phyloP scores from a whole-genome alignment of 64 coral and sea anemone species.

The Montipora capricornis region DNA sequence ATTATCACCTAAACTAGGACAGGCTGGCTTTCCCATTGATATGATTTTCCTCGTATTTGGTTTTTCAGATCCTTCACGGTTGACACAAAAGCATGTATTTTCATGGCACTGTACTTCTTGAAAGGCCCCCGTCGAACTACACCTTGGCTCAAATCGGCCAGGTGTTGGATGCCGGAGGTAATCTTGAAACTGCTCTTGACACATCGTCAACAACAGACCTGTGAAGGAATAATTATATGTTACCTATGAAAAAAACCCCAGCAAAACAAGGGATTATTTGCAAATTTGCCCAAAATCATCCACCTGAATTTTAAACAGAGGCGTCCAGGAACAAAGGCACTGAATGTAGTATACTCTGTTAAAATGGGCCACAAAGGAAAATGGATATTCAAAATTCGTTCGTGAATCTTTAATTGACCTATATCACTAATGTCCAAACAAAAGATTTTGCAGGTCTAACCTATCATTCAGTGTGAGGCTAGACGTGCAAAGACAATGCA shows the following conservation, averaged over 20 bases:
- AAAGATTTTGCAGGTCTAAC: too few relatives aligned
- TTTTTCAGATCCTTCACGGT: constrained; percentile 67
- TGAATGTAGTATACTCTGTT: too few relatives aligned
- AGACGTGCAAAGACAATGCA: too few relatives aligned
- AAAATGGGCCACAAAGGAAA: too few relatives aligned
- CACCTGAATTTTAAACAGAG: too few relatives aligned
- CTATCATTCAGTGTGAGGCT: too few relatives aligned
- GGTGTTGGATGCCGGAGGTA: constrained; percentile 44
- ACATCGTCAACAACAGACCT: constrained; percentile 67
- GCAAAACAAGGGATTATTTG: too few relatives aligned
- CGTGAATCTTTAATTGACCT: too few relatives aligned
- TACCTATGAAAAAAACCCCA: not conserved
- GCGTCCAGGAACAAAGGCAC: too few relatives aligned
- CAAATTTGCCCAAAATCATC: too few relatives aligned
- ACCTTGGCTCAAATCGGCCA: constrained; percentile 66
- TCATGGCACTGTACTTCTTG: constrained; percentile 69
- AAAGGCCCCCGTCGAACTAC: constrained; percentile 72
- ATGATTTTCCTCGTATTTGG: constrained; percentile 57
- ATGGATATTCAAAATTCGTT: too few relatives aligned
- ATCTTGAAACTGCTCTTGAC: constrained; percentile 76
- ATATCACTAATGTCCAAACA: too few relatives aligned
- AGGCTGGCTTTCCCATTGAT: constrained; percentile 75
- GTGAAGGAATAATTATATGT: not conserved
- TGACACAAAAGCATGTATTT: constrained; percentile 76
- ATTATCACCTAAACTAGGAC: constrained; percentile 14